These are phyloP conservation scores for Cebidichthys violaceus DNA, from an alignment of 2,113 vertebrate species.

Conservation along the genomic window DNA sequence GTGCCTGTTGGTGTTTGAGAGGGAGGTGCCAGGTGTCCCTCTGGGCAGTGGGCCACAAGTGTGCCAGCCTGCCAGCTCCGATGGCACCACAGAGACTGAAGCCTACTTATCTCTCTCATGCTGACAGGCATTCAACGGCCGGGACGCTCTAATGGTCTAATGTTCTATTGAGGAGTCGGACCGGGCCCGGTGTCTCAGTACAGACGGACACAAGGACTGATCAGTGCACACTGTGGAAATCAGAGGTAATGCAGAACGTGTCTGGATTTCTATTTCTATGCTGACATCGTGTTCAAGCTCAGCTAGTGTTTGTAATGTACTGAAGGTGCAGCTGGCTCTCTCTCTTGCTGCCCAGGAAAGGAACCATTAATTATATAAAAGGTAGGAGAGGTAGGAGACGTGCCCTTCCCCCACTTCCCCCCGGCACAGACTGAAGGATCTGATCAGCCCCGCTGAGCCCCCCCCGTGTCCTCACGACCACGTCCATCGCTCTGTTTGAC, in stretches of 20 bases:
- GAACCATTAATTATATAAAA: constrained; percentile 62
- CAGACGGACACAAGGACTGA: background rate
- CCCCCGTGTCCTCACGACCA: constrained; percentile 18
- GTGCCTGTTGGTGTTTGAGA: constrained; percentile 17
- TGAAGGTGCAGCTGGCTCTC: constrained; percentile 5
- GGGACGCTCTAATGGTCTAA: constrained; percentile 27
- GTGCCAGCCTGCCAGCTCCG: constrained; percentile 46
- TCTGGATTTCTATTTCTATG: too few relatives aligned
- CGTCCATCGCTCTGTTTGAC: background rate
- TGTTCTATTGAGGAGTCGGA: constrained; percentile 37
- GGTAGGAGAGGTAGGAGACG: constrained; percentile 13
- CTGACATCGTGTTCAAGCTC: constrained; percentile 17
- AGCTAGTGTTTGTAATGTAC: background rate
- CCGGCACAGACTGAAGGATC: constrained; percentile 26
- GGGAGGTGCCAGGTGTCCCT: constrained; percentile 67
- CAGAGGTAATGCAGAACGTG: background rate
- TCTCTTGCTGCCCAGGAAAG: constrained; percentile 17
- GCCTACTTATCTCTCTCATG: constrained; percentile 51
- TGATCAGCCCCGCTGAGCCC: constrained; percentile 31
- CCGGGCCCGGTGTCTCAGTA: constrained; percentile 8
- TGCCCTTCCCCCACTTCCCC: constrained; percentile 27
- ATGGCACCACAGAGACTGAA: constrained; percentile 45
- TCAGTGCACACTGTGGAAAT: background rate
- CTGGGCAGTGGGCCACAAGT: constrained; percentile 62
- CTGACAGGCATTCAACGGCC: constrained; percentile 28